Conservation (phyloP, 1,140 invertebrate species). For the Platyscapa corneri region DNA sequence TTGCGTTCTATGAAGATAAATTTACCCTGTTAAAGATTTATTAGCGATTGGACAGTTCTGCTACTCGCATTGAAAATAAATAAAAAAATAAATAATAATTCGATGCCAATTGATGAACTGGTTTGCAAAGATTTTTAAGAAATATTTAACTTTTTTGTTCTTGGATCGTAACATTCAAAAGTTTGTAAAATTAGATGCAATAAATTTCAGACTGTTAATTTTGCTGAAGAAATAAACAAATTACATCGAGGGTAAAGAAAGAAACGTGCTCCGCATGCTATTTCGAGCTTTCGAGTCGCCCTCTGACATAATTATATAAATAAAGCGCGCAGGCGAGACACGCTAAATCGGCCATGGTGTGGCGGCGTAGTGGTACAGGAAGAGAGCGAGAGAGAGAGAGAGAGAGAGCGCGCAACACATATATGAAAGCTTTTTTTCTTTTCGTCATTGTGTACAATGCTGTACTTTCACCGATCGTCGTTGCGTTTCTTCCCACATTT, state of each 20-base stretch:
- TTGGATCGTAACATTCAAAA: too few relatives aligned
- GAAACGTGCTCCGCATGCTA: slow-evolving; percentile 50
- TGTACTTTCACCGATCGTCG: slow-evolving; percentile 24
- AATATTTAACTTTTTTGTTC: too few relatives aligned
- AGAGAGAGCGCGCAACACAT: background rate
- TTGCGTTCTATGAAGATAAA: too few relatives aligned
- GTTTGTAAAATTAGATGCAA: background rate
- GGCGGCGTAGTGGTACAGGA: background rate
- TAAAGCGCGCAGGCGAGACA: slow-evolving; percentile 60
- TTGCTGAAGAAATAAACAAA: slow-evolving; percentile 16
- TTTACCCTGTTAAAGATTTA: too few relatives aligned
- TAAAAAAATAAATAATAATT: too few relatives aligned
- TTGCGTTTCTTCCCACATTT: slow-evolving; percentile 34
- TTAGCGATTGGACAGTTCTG: too few relatives aligned
- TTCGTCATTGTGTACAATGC: slow-evolving; percentile 16
- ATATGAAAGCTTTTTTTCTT: slow-evolving; percentile 12
- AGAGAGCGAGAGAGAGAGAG: background rate
- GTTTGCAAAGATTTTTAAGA: too few relatives aligned
- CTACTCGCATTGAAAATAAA: too few relatives aligned
- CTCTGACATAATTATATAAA: slow-evolving; percentile 66
- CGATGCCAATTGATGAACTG: too few relatives aligned
- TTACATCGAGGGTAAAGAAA: slow-evolving; percentile 24
- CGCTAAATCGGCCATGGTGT: slow-evolving; percentile 60
- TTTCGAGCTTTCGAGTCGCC: slow-evolving; percentile 56
- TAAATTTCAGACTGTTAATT: background rate